Conservation (phyloP, 92 coral and sea anemone species). For the Meandrina meandrites region DNA sequence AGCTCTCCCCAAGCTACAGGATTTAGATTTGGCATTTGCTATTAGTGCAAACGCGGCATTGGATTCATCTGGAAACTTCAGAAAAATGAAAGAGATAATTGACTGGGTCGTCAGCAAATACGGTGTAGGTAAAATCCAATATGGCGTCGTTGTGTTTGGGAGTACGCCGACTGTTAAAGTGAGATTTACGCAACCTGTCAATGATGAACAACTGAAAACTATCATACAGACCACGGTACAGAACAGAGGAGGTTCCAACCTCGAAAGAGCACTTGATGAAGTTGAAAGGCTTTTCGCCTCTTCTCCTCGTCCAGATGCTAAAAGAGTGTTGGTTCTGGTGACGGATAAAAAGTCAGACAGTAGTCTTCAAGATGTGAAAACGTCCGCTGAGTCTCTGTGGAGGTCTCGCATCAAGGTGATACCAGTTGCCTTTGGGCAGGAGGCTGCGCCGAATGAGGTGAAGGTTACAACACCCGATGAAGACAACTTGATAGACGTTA, state of each 20-base stretch:
- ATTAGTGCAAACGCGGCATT: conserved; percentile 73
- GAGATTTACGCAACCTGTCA: conserved; percentile 54
- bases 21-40: conserved; percentile 78
- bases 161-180: conserved; percentile 50
- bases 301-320: conserved; percentile 69
- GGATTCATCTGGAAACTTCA: conserved; percentile 66
- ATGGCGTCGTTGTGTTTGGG: conserved; percentile 82
- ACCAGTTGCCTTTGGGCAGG: conserved; percentile 65
- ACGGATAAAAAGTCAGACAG: conserved; percentile 74
- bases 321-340: conserved; percentile 74
- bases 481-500: conserved; percentile 47
- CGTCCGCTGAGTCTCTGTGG: conserved; percentile 48
- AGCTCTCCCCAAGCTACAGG: conserved; percentile 60
- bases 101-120: conserved; percentile 66
- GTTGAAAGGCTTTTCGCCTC: conserved; percentile 64
- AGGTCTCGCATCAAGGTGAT: conserved; percentile 57
- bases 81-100: conserved; percentile 75
- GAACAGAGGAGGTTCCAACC: conserved; percentile 59
- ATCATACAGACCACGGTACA: conserved; percentile 34
- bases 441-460: conserved; percentile 47
- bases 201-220: conserved; percentile 28
- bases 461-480: conserved; percentile 39
- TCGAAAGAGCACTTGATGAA: conserved; percentile 66
- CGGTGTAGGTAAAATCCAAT: conserved; percentile 69
- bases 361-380: conserved; percentile 29